Base-by-base conservation (phyloP, 2,888 invertebrate species). In the Oxycera nigricornis region DNA sequence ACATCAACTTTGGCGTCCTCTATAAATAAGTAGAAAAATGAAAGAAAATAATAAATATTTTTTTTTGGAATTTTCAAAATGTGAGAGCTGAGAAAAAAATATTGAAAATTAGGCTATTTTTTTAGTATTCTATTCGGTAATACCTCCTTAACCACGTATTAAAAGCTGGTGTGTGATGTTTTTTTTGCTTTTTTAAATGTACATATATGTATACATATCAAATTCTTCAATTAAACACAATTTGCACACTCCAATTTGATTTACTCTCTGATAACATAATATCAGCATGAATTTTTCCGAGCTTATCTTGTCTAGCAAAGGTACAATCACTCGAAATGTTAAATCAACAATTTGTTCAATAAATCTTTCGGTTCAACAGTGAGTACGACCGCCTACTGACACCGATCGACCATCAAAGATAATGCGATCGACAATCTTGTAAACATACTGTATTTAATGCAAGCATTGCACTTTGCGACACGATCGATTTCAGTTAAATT, bases 291-390 rank as follows among this genome's bases (percentile, higher is more conserved):
- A 35, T 11, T 6, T 35, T 35, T 11, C 11, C 46, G 3, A 14
- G 17, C 14, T 46, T 46, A 46, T 46, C 46, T 46, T 46, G 46
- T 46, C n/a, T 46, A 11, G 14, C 14, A 46, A 14, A 46, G 17
- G 46, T 46, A 46, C 26, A 20, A 55, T 55, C 26, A 24, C 7
- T 22, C 24, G 24, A 14, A 22, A 24, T 24, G 26, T 55, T 55
- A 55, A 55, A 55, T 24, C 55, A 55, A 22, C 55, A 26, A 55
- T 55, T 55, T 22, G 55, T 55, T 24, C 3, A 55, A 55, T 55
- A 26, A 22, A 55, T 55, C 26, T 55, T 24, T 55, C n/a, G n/a
- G n/a, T 55, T 55, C 22, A 22, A 14, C 20, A 22, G 55, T 17
- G 24, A 55, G 22, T 55, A 11, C 26, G 7, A 22, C 55, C 26